Percentiles rank a stretch among this genome's conserved stretches.
phyloP scores from a whole-genome alignment of 2,888 invertebrate species.

The Belgica antarctica region DNA sequence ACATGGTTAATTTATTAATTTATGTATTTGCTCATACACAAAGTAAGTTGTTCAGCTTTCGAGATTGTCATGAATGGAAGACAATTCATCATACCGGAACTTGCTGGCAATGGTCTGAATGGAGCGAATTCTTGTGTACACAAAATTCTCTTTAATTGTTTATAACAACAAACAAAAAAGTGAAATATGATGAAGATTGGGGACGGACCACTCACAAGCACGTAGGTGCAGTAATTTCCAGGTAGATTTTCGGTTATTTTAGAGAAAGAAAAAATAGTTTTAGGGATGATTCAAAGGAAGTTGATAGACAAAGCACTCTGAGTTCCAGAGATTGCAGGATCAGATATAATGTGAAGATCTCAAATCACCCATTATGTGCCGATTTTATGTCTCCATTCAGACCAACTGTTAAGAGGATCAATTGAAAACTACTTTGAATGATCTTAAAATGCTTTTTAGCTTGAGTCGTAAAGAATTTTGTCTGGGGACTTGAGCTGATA shows the following conservation, averaged over 20 bases:
- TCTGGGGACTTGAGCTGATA: too few relatives aligned
- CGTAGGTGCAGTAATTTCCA: background rate
- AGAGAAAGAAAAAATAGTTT: too few relatives aligned
- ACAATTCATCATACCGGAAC: conserved; percentile 7
- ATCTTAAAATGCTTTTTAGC: background rate
- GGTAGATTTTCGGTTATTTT: background rate
- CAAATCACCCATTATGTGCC: too few relatives aligned
- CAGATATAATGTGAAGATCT: too few relatives aligned
- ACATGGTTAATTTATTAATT: conserved; percentile 15
- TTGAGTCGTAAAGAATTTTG: too few relatives aligned
- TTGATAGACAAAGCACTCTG: conserved; percentile 3
- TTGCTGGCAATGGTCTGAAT: background rate
- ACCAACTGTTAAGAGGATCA: too few relatives aligned
- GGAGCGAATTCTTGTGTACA: background rate
- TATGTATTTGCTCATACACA: background rate
- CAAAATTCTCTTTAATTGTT: conserved; percentile 7
- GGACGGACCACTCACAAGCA: too few relatives aligned
- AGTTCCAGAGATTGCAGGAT: conserved; percentile 3
- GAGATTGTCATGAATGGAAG: background rate
- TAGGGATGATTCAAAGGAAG: conserved; percentile 6
- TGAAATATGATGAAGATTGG: too few relatives aligned
- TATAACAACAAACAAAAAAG: too few relatives aligned
- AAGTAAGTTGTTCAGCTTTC: background rate
- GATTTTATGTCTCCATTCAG: too few relatives aligned
- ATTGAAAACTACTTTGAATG: conserved; percentile 6